These are phyloP conservation scores for Griposia aprilina DNA, from an alignment of 2,888 invertebrate species.

Conservation along the genomic window DNA sequence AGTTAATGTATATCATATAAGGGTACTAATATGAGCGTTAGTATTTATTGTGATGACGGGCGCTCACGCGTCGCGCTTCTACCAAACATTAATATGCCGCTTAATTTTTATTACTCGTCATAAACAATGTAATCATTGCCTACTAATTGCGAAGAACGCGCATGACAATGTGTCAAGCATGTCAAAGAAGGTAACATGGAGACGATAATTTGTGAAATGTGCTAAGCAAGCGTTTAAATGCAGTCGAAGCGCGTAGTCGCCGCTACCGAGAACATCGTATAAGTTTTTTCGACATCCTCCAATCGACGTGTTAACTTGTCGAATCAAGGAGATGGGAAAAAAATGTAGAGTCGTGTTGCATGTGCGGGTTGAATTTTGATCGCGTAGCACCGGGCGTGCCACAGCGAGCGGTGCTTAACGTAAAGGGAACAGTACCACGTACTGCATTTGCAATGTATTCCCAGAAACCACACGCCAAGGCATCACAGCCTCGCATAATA, in stretches of 20 bases:
- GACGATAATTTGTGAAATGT: slow-evolving; percentile 72
- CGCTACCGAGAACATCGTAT: slow-evolving; percentile 72
- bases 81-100: slow-evolving; percentile 64
- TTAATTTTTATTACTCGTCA: slow-evolving; percentile 69
- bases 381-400: slow-evolving; percentile 67
- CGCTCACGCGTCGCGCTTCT: slow-evolving; percentile 71
- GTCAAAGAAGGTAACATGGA: slow-evolving; percentile 65
- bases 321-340: slow-evolving; percentile 78
- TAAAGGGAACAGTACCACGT: slow-evolving; percentile 61
- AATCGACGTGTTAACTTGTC: slow-evolving; percentile 81
- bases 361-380: slow-evolving; percentile 82
- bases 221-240: slow-evolving; percentile 77
- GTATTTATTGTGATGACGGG: slow-evolving; percentile 73
- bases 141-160: slow-evolving; percentile 71
- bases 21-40: slow-evolving; percentile 69
- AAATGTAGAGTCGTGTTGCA: slow-evolving; percentile 73
- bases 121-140: slow-evolving; percentile 71
- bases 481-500: slow-evolving; percentile 41
- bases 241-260: slow-evolving; percentile 66
- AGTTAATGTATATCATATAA: slow-evolving; percentile 70
- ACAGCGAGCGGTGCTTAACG: slow-evolving; percentile 59
- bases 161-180: slow-evolving; percentile 65
- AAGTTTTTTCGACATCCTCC: slow-evolving; percentile 81
- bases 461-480: slow-evolving; percentile 62
- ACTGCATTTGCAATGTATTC: slow-evolving; percentile 69